A percentile compares a stretch with the other conserved stretches of the same genome.
These are phyloP conservation scores for Caenorhabditis drosophilae DNA, from an alignment of 2,888 invertebrate species.

Conservation along the genomic window DNA sequence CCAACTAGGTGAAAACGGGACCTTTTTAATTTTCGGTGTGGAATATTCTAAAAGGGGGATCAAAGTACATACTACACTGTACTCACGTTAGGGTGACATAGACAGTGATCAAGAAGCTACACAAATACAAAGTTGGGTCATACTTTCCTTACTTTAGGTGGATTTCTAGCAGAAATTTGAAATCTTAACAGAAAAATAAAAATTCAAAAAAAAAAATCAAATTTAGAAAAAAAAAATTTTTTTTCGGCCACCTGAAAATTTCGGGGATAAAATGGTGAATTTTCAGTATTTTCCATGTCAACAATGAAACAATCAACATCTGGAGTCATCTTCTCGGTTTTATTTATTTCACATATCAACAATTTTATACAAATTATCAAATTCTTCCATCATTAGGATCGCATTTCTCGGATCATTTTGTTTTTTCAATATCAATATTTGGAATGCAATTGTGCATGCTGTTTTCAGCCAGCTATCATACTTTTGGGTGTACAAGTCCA, in stretches of 20 bases:
- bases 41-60: too few species aligned
- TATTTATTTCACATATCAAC: slow-evolving; percentile 80
- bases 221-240: not conserved
- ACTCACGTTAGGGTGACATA: too few species aligned
- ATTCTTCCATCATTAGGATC: slow-evolving; percentile 77
- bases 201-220: not conserved
- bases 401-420: slow-evolving; percentile 81
- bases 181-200: too few species aligned
- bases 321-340: slow-evolving; percentile 84
- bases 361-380: slow-evolving; percentile 79
- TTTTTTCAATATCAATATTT: slow-evolving; percentile 82
- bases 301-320: slow-evolving; percentile 94
- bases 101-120: too few species aligned
- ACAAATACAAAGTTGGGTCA: too few species aligned
- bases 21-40: not conserved
- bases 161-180: not conserved
- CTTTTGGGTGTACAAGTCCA: slow-evolving; percentile 90
- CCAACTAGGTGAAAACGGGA: not conserved
- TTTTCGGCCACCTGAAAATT: too few species aligned
- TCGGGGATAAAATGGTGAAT: not conserved
- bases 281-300: slow-evolving; percentile 90
- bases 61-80: not conserved
- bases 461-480: slow-evolving; percentile 88
- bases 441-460: slow-evolving; percentile 94
- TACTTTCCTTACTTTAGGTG: too few species aligned